Evolutionary conservation across 2,888 invertebrate species (phyloP).

Genomic region (Chloroclystis v-ata): DNA sequence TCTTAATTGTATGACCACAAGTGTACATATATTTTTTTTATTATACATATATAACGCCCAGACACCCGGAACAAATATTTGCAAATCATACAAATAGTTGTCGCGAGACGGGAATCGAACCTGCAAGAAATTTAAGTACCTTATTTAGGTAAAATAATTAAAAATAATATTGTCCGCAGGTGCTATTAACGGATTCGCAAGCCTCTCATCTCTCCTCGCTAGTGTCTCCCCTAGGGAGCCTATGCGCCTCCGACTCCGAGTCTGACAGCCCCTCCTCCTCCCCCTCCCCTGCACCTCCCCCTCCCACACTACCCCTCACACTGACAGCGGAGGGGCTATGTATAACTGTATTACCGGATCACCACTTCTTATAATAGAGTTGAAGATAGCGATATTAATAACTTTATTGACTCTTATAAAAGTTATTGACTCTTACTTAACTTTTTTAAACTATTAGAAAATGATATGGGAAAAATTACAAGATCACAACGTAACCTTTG

Average conservation of each 20-base stretch:
- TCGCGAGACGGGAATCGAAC: conserved; percentile 13
- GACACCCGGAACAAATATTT: too few species aligned
- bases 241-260: conserved; percentile 20
- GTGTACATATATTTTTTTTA: too few species aligned
- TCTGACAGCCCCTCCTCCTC: conserved; percentile 13
- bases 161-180: conserved; percentile 7
- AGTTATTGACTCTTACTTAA: too few species aligned
- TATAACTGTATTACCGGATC: conserved; percentile 15
- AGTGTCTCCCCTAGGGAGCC: conserved; percentile 9
- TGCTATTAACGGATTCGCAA: conserved; percentile 13
- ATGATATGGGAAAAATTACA: too few species aligned
- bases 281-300: neutral
- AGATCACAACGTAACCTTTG: too few species aligned
- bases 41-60: too few species aligned
- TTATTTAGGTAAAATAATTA: too few species aligned
- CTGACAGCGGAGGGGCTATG: conserved; percentile 6
- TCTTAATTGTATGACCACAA: too few species aligned
- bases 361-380: conserved; percentile 12
- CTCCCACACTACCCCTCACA: conserved; percentile 16
- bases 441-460: too few species aligned
- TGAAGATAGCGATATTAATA: too few species aligned
- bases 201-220: conserved; percentile 3
- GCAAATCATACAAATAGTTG: conserved; percentile 10
- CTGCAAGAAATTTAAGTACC: too few species aligned
- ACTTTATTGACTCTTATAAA: too few species aligned